Evolutionary conservation across 2,797 vertebrate species (phyloP).

Genomic region (Cottoperca gobio): DNA sequence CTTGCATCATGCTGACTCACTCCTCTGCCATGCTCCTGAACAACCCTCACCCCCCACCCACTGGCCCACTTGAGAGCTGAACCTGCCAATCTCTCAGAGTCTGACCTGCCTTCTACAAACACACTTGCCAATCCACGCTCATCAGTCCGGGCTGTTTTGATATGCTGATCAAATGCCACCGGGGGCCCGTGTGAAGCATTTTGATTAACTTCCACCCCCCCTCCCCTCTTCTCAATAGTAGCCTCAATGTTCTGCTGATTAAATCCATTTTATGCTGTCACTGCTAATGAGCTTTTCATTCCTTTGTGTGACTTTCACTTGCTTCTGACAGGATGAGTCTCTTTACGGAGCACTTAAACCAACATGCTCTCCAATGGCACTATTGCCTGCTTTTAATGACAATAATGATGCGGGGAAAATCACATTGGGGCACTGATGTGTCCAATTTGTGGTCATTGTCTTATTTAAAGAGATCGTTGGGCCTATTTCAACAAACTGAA

Average conservation of each 20-base stretch:
- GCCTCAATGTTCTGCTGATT: conserved; percentile 42
- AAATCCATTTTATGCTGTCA: conserved; percentile 60
- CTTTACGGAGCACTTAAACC: conserved; percentile 53
- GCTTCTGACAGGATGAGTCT: conserved; percentile 40
- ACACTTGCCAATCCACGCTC: background rate
- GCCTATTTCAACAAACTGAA: conserved; percentile 50
- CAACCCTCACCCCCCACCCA: background rate
- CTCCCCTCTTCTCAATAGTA: conserved; percentile 7
- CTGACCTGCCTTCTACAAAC: conserved; percentile 29
- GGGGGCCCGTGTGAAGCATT: conserved; percentile 30
- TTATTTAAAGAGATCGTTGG: conserved; percentile 59
- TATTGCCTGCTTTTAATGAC: conserved; percentile 54
- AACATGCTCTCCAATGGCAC: conserved; percentile 30
- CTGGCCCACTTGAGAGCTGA: conserved; percentile 26
- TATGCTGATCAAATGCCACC: conserved; percentile 45
- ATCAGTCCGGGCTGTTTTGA: conserved; percentile 29
- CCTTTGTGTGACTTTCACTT: conserved; percentile 49
- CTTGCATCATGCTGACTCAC: conserved; percentile 52
- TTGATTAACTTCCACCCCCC: conserved; percentile 19
- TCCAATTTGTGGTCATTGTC: conserved; percentile 68
- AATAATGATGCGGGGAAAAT: conserved; percentile 32
- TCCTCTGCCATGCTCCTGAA: conserved; percentile 20
- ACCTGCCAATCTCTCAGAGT: conserved; percentile 47
- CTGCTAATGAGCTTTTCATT: conserved; percentile 59
- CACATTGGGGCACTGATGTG: conserved; percentile 41